Base-by-base conservation (phyloP, 2,797 vertebrate species). In the Aeoliscus strigatus region DNA sequence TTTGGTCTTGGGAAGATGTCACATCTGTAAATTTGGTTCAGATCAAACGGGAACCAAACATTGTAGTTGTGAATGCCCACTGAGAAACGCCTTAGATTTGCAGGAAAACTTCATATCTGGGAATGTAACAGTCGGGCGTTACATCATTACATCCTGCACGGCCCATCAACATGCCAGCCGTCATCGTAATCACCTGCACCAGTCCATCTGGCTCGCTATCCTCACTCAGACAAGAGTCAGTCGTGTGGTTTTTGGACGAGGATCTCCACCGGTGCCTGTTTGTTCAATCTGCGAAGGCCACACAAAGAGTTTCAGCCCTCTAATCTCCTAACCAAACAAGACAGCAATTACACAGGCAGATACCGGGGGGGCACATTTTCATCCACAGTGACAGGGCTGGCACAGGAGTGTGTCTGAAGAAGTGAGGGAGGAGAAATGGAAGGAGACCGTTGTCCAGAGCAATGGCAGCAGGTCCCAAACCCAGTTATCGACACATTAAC, bases 241-340 rank as follows among this genome's bases (percentile, higher is more conserved):
- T 64, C 71, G 70, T 75, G 62, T 80, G 73, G 52, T 74, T 79
- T 82, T 78, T 78, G 79, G 73, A 79, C 74, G 52, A 51, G 62
- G 53, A 55, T 61, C 70, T 65, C 62, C 69, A 72, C 80, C 62
- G 70, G 52, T 74, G 77, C 81, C 75, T 87, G 86, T 88, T 87
- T 88, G 83, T 85, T 83, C 87, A 89, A 86, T 87, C 84, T 86
- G 82, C 73, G n/a, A 75, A 81, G 86, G 87, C 86, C 84, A 87
- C 87, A 86, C 86, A 88, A 86, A 87, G 84, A 87, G 82, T 88
- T 80, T 83, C 82, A 80, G 80, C 69, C 77, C 79, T 80, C 82
- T 87, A 89, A 89, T 88, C 87, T 88, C 82, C 84, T 87, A 87
- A 84, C 83, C 87, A 90, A 90, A 89, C 87, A 90, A 79, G 83